Conservation (phyloP, 2,797 vertebrate species). For the Oryzias dopingdopingensis region DNA sequence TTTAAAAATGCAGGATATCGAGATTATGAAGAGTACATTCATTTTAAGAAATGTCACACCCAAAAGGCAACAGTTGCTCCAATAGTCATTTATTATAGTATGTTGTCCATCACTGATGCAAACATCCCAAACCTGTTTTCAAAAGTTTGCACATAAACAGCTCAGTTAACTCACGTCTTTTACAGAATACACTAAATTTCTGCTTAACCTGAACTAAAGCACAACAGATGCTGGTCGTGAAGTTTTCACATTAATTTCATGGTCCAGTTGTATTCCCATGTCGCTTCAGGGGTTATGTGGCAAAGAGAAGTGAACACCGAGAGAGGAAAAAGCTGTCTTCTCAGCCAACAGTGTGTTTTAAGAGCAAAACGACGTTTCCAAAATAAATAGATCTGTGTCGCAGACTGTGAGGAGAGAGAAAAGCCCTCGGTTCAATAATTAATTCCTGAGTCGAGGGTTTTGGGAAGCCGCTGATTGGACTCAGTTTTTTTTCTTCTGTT, state of each 20-base stretch:
- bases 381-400: slow-evolving; percentile 87
- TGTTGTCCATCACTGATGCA: not conserved
- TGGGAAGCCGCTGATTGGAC: slow-evolving; percentile 96
- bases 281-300: slow-evolving; percentile 54
- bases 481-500: slow-evolving; percentile 95
- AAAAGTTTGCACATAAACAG: slow-evolving; percentile 28
- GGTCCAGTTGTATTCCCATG: slow-evolving; percentile 58
- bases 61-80: not conserved
- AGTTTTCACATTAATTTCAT: slow-evolving; percentile 56
- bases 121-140: slow-evolving; percentile 8
- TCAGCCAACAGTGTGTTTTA: slow-evolving; percentile 69
- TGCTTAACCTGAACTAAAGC: slow-evolving; percentile 50
- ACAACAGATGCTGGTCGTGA: slow-evolving; percentile 34
- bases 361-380: slow-evolving; percentile 75
- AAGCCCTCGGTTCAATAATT: slow-evolving; percentile 96
- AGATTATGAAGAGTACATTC: too few species aligned
- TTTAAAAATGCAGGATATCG: too few species aligned
- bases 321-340: slow-evolving; percentile 39
- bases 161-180: slow-evolving; percentile 64
- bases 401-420: slow-evolving; percentile 86
- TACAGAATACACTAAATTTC: slow-evolving; percentile 50
- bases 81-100: not conserved
- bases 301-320: slow-evolving; percentile 51
- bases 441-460: slow-evolving; percentile 98
- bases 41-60: not conserved